Evolutionary conservation across 1,140 invertebrate species (phyloP).

Genomic region (Gryon sp.): DNA sequence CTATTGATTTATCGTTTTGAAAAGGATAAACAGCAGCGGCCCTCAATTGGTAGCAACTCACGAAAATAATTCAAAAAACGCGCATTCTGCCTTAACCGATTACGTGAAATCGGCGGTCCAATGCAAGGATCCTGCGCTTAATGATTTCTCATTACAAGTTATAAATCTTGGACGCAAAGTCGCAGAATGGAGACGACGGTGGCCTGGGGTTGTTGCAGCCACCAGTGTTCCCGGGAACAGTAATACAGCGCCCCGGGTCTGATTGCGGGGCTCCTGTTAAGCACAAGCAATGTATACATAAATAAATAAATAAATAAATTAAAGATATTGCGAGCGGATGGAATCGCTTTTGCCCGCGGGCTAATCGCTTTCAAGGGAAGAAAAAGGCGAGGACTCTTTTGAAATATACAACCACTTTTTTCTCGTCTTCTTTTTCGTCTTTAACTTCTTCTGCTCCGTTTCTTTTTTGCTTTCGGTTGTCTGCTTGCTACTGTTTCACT

Average conservation of each 20-base stretch:
- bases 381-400: constrained; percentile 30
- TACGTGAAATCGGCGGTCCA: constrained; percentile 78
- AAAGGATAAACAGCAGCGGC: constrained; percentile 43
- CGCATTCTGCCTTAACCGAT: constrained; percentile 76
- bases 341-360: constrained; percentile 25
- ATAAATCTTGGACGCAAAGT: constrained; percentile 74
- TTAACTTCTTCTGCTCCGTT: constrained; percentile 28
- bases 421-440: no score
- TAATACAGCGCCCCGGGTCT: constrained; percentile 50
- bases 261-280: constrained; percentile 59
- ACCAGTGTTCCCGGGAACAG: constrained; percentile 43
- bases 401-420: constrained; percentile 34
- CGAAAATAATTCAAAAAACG: constrained; percentile 30
- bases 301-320: constrained; percentile 67
- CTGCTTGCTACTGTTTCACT: constrained; percentile 47
- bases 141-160: constrained; percentile 80
- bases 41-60: neutral
- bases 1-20: constrained; percentile 49
- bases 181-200: no score
- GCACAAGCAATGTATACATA: constrained; percentile 60
- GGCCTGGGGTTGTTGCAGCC: constrained; percentile 23
- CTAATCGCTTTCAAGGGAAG: constrained; percentile 25
- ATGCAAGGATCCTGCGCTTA: constrained; percentile 76
- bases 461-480: constrained; percentile 38
- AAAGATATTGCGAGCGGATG: constrained; percentile 54